These are phyloP conservation scores for Sabatieria punctata DNA, from an alignment of 2,888 invertebrate species.

Conservation along the genomic window DNA sequence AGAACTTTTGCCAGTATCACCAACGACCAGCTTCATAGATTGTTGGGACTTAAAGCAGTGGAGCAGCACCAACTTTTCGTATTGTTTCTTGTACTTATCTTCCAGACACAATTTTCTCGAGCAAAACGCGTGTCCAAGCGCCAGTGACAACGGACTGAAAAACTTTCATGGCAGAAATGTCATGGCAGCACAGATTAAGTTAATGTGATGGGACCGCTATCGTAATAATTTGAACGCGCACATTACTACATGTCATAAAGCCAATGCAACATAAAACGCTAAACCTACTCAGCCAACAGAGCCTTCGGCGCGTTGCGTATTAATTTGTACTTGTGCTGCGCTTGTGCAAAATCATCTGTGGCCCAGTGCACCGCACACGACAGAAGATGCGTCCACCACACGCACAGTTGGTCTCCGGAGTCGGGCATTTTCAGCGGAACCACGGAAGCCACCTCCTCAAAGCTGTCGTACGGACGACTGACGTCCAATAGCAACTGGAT, in stretches of 20 bases:
- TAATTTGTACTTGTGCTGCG: constrained; percentile 23
- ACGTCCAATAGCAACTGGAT: not conserved
- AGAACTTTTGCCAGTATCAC: no score
- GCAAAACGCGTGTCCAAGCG: constrained; percentile 29
- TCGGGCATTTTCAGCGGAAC: not conserved
- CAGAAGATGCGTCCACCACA: constrained; percentile 28
- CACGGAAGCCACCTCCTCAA: not conserved
- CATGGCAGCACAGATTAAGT: not conserved
- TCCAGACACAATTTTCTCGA: constrained; percentile 21
- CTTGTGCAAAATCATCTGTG: constrained; percentile 16
- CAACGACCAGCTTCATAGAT: no score
- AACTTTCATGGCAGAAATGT: not conserved
- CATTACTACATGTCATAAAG: not conserved
- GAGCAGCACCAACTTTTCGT: constrained; percentile 18
- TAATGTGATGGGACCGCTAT: not conserved
- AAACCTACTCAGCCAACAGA: constrained; percentile 19
- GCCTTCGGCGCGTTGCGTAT: constrained; percentile 20
- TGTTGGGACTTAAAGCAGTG: constrained; percentile 14
- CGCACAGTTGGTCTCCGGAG: constrained; percentile 21
- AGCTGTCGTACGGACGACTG: not conserved
- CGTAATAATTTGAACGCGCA: not conserved
- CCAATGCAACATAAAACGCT: not conserved
- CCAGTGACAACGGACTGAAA: constrained; percentile 23
- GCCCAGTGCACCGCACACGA: constrained; percentile 24
- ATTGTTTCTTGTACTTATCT: constrained; percentile 13